Percentiles rank a stretch among this genome's conserved stretches.
These are phyloP conservation scores for Glossosoma conforme DNA, from an alignment of 1,140 invertebrate species.

Conservation along the genomic window DNA sequence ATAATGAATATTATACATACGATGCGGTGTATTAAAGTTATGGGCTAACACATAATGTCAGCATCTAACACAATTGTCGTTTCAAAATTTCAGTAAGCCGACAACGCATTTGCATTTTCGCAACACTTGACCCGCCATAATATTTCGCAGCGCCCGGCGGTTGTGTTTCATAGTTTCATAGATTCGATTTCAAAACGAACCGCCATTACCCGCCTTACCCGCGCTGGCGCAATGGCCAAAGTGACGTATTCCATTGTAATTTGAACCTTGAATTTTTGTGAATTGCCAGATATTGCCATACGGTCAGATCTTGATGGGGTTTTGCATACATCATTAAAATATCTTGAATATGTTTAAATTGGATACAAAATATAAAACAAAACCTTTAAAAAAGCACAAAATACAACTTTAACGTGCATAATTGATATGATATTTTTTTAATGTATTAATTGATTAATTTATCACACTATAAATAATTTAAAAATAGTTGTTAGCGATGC, in stretches of 20 bases:
- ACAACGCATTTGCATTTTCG: slow-evolving; percentile 31
- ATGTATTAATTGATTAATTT: too few species aligned
- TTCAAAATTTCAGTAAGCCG: slow-evolving; percentile 31
- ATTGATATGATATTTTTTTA: neutral
- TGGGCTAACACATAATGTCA: slow-evolving; percentile 19
- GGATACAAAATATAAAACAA: neutral
- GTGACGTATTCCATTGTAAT: slow-evolving; percentile 15
- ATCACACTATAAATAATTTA: too few species aligned
- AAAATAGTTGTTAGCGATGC: too few species aligned
- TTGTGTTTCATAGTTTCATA: slow-evolving; percentile 22
- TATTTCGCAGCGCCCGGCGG: slow-evolving; percentile 27
- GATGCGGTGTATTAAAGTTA: slow-evolving; percentile 4
- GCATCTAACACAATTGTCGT: slow-evolving; percentile 29
- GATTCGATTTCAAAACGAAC: slow-evolving; percentile 29
- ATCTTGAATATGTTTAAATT: neutral
- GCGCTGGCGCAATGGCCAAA: slow-evolving; percentile 6
- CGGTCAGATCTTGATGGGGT: slow-evolving; percentile 5
- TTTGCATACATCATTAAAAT: slow-evolving; percentile 2
- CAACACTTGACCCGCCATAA: slow-evolving; percentile 32
- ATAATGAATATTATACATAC: too few species aligned
- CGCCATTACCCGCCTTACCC: slow-evolving; percentile 3
- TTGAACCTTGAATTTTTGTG: slow-evolving; percentile 9
- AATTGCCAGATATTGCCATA: too few species aligned
- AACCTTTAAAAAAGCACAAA: neutral
- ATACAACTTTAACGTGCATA: neutral